Conservation (phyloP, 2,797 vertebrate species). For the Anableps anableps region DNA sequence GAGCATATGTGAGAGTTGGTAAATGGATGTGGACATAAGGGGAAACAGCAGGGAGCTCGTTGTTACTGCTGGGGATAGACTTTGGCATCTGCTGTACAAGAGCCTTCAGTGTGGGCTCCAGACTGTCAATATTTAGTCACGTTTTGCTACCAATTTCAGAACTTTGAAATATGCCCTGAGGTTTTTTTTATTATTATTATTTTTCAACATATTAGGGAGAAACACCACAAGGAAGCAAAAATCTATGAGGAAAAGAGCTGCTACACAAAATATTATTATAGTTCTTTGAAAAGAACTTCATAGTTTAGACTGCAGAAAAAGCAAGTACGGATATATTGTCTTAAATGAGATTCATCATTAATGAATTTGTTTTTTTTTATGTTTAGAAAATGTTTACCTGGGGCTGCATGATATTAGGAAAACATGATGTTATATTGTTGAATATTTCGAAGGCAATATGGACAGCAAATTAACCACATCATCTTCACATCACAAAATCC, state of each 20-base stretch:
- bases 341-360: background rate
- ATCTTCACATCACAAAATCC: background rate
- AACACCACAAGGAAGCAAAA: background rate
- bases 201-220: too few relatives aligned
- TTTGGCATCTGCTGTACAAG: background rate
- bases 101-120: background rate
- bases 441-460: background rate
- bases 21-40: background rate
- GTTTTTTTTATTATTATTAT: background rate
- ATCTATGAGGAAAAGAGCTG: background rate
- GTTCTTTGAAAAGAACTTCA: background rate
- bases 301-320: background rate
- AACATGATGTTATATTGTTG: background rate
- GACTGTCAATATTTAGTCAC: slow-evolving; percentile 4
- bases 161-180: background rate
- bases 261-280: background rate
- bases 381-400: background rate
- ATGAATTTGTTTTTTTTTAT: background rate
- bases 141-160: background rate
- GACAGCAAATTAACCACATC: background rate
- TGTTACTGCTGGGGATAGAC: background rate
- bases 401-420: background rate
- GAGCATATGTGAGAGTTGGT: background rate
- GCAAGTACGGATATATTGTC: background rate
- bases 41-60: background rate